A percentile compares a stretch with the other conserved stretches of the same genome.
Evolutionary conservation across 2,113 vertebrate species (phyloP).

Genomic region (Ifrita kowaldi): DNA sequence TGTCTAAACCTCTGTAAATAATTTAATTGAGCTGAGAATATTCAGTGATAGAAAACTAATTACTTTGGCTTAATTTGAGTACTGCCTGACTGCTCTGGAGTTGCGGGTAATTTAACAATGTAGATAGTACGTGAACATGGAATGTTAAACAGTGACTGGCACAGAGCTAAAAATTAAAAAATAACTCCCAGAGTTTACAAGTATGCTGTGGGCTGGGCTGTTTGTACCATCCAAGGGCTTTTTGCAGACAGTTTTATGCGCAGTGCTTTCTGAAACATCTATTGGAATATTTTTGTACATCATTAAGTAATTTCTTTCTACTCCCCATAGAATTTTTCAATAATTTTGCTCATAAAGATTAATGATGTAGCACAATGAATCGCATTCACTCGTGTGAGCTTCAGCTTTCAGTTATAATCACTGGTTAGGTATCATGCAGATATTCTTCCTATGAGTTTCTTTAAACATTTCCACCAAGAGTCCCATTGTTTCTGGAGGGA

Average conservation of each 20-base stretch:
- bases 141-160: constrained; percentile 65
- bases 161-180: constrained; percentile 8
- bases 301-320: constrained; percentile 47
- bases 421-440: background rate
- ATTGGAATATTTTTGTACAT: background rate
- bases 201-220: background rate
- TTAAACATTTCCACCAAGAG: background rate
- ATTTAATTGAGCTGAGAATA: constrained; percentile 78
- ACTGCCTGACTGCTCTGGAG: constrained; percentile 70
- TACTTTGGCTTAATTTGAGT: constrained; percentile 75
- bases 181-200: background rate
- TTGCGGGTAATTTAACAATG: constrained; percentile 72
- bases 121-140: constrained; percentile 57
- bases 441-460: constrained; percentile 14
- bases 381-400: background rate
- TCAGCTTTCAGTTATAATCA: background rate
- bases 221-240: background rate
- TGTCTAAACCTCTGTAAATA: constrained; percentile 74
- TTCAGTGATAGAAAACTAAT: constrained; percentile 78
- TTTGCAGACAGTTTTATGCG: background rate
- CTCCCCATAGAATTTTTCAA: constrained; percentile 3
- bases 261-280: background rate
- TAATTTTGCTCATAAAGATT: constrained; percentile 58
- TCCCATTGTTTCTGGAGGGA: background rate
- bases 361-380: constrained; percentile 25